Percentiles rank a stretch among this genome's conserved stretches.
phyloP scores from a whole-genome alignment of 2,113 vertebrate genomes.

The Malurus cyaneus region DNA sequence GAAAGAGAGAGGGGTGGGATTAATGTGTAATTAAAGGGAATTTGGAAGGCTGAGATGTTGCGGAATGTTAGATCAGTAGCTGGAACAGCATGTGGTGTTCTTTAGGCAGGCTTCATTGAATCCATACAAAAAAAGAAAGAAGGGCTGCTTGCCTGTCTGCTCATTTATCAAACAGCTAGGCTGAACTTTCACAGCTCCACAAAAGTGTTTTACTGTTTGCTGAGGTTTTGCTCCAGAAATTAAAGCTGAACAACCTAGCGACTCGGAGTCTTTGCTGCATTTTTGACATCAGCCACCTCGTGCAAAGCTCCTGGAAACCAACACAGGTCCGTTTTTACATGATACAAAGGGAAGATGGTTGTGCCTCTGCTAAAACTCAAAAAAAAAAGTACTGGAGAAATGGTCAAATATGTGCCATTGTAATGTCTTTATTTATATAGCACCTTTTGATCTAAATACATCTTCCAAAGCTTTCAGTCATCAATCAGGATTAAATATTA shows the following conservation, averaged over 20 bases:
- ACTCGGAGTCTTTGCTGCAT: conserved; percentile 30
- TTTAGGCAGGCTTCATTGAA: conserved; percentile 99
- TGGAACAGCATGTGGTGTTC: conserved; percentile 98
- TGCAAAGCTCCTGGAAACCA: conserved; percentile 48
- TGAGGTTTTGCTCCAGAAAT: conserved; percentile 92
- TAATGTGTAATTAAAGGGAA: conserved; percentile 98
- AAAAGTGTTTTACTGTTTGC: conserved; percentile 94
- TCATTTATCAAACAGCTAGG: conserved; percentile 98
- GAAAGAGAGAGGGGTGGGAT: conserved; percentile 97
- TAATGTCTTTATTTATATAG: conserved; percentile 24
- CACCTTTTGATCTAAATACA: not conserved
- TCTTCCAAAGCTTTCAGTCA: conserved; percentile 14
- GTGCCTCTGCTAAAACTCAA: conserved; percentile 9
- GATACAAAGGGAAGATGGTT: not conserved
- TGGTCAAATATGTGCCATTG: not conserved
- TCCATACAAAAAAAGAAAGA: conserved; percentile 95
- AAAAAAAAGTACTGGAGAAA: conserved; percentile 3
- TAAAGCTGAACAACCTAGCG: conserved; percentile 74
- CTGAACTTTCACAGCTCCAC: conserved; percentile 95
- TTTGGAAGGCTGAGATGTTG: conserved; percentile 98
- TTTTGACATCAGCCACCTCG: conserved; percentile 36
- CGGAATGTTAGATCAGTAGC: conserved; percentile 99
- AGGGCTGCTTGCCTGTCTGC: conserved; percentile 96
- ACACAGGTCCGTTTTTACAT: conserved; percentile 20
- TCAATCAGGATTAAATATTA: conserved; percentile 40